phyloP scores from a whole-genome alignment of 2,888 invertebrate species.

The Sthenelais limicola region DNA sequence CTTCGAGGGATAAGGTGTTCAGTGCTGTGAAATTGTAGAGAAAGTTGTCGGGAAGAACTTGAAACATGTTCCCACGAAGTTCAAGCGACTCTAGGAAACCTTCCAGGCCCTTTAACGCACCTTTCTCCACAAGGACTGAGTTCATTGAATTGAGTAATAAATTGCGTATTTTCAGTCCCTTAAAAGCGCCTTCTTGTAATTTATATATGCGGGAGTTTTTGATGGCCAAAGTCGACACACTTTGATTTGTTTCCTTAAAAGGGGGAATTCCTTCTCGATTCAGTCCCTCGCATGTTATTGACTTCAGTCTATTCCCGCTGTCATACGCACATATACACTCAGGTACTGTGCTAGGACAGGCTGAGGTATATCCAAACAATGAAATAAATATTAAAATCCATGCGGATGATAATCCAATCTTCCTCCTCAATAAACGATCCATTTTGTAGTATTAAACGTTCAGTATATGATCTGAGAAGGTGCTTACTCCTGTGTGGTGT shows the following conservation, averaged over 20 bases:
- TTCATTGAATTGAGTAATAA: constrained; percentile 3
- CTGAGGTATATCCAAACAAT: not conserved
- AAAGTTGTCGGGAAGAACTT: not conserved
- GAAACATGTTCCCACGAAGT: not conserved
- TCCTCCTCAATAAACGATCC: too few relatives aligned
- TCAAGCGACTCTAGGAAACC: constrained; percentile 14
- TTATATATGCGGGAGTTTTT: constrained; percentile 1
- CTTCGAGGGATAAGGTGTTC: not conserved
- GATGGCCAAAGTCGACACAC: not conserved
- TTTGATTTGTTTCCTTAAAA: not conserved
- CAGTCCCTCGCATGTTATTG: constrained; percentile 1
- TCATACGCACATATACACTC: constrained; percentile 10
- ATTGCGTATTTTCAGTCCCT: constrained; percentile 5
- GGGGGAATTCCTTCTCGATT: not conserved
- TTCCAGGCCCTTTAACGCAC: constrained; percentile 9
- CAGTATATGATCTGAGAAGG: too few relatives aligned
- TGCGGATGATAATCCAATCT: too few relatives aligned
- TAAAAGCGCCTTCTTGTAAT: not conserved
- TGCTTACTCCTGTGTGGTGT: too few relatives aligned
- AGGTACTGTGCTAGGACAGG: not conserved
- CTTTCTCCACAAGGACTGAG: not conserved
- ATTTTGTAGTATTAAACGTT: too few relatives aligned
- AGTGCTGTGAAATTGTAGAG: constrained; percentile 12
- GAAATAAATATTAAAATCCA: too few relatives aligned
- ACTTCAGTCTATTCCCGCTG: not conserved